Base-by-base conservation (phyloP, 1,140 invertebrate species). In the Centruroides vittatus region DNA sequence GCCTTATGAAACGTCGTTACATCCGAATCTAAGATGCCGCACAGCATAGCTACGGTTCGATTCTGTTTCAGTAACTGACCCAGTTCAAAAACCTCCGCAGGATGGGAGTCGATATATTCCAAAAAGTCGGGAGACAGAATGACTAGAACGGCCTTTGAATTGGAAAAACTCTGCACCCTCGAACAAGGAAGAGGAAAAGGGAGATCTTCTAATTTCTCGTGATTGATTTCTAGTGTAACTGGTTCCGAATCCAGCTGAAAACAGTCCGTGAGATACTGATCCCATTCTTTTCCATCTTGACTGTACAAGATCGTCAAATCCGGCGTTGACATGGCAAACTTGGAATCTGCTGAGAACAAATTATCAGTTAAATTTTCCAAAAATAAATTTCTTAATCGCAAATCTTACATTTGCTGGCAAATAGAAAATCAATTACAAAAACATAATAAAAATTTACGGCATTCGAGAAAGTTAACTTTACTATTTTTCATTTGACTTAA, bases 121-220 rank as follows among this genome's bases (percentile, higher is more conserved):
- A 87, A 70, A 35, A 90, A 77, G 10, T 78, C 76, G 0, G 88
- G 87, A 70, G 87, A 89, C 6, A 89, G 69, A 7, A 91, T 83
- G 6, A 89, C 78, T 50, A 91, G 47, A 3, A 61, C 59, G 3
- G 57, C 62, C 6, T 57, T 59, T n/a, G 62, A 59, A 23, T 56
- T 35, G 11, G 52, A 49, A 46, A 63, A 60, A 23, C 46, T 48
- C n/a, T 35, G 35, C 10, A 49, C 10, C 9, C 35, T 48, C 8
- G 50, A 34, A 54, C 46, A 57, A 6, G 53, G 11, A 9, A 63
- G 12, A 5, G 62, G 62, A 35, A 63, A 63, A 7, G 50, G 47
- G 49, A 63, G 52, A 34, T 60, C 60, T 50, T 63, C 62, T 12
- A 63, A 48, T 35, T 59, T 52, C 10, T 47, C n/a, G 5, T 23